Percentiles rank a stretch among this genome's conserved stretches.
Conservation (phyloP, 2,113 vertebrate species). For the Engraulis encrasicolus region DNA sequence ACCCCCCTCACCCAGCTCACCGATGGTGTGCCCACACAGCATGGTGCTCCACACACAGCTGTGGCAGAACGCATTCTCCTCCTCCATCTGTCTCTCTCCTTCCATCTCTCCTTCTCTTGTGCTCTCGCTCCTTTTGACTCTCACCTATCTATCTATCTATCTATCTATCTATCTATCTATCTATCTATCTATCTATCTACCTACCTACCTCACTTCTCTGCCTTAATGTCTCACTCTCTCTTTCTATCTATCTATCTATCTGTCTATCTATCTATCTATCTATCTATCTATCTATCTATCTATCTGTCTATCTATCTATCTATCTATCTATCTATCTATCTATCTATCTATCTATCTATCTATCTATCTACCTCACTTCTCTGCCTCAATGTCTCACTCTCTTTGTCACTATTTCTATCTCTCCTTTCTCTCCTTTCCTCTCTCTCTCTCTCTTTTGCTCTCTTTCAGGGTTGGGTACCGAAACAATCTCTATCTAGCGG, state of each 20-base stretch:
- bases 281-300: background rate
- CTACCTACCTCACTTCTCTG: background rate
- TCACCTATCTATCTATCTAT: conserved; percentile 17
- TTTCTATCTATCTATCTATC: background rate
- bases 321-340: conserved; percentile 16
- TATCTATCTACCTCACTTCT: no score
- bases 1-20: conserved; percentile 16
- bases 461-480: no score
- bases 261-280: background rate
- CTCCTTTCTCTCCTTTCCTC: conserved; percentile 20
- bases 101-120: conserved; percentile 8
- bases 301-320: background rate
- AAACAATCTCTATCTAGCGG: no score
- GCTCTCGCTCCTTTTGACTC: conserved; percentile 23
- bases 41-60: conserved; percentile 46
- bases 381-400: background rate
- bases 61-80: conserved; percentile 8
- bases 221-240: conserved; percentile 19
- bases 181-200: background rate
- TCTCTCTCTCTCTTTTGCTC: background rate
- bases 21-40: conserved; percentile 34
- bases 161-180: background rate
- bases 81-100: conserved; percentile 8
- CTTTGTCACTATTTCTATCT: background rate
- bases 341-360: background rate